Conservation (phyloP, 2,888 invertebrate species). For the Chaitophorus viminalis region DNA sequence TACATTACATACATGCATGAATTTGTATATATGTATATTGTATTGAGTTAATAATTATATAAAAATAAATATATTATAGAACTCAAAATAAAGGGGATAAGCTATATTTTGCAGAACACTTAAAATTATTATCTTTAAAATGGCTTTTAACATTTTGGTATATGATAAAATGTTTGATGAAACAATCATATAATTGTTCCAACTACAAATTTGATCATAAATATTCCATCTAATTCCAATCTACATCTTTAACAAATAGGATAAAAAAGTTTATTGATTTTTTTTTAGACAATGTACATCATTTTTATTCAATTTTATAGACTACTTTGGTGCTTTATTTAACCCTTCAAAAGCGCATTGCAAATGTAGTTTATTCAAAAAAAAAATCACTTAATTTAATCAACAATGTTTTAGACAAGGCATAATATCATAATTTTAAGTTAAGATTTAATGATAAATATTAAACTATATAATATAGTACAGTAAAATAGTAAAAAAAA, state of each 20-base stretch:
- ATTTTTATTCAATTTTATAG: not conserved
- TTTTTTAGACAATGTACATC: not conserved
- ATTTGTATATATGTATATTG: not conserved
- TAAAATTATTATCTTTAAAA: not conserved
- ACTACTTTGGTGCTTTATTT: not conserved
- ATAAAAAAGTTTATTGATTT: not conserved
- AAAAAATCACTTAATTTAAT: not conserved
- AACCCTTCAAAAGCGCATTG: not conserved
- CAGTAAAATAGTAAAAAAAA: not conserved
- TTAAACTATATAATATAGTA: not conserved
- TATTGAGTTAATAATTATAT: conserved; percentile 40
- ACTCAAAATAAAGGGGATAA: conserved; percentile 35
- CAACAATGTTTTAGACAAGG: not conserved
- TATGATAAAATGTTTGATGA: not conserved
- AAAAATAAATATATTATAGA: conserved; percentile 52
- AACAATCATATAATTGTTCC: not conserved
- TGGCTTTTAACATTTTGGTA: not conserved
- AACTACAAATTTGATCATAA: conserved; percentile 39
- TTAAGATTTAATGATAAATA: not conserved
- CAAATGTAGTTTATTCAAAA: conserved; percentile 4
- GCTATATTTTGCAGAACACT: conserved; percentile 5
- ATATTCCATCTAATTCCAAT: conserved; percentile 3
- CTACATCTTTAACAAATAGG: conserved; percentile 4
- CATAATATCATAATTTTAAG: not conserved
- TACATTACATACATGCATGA: conserved; percentile 29